Conservation (phyloP, 2,797 vertebrate genomes). For the Australoheros facetus region DNA sequence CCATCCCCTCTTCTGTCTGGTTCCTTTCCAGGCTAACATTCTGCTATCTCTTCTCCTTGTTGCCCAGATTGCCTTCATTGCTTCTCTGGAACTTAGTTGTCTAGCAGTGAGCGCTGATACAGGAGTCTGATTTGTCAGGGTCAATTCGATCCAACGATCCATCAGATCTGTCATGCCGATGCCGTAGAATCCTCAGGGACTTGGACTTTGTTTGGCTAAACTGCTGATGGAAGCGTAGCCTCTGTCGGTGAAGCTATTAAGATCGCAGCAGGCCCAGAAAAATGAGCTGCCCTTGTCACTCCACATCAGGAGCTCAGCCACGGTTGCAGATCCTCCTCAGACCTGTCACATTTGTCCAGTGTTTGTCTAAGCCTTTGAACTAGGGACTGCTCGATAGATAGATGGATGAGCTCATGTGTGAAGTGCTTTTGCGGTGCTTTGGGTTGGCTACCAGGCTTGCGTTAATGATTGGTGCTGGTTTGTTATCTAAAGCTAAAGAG, state of each 20-base stretch:
- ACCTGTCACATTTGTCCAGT: conserved; percentile 63
- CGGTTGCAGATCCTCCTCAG: conserved; percentile 59
- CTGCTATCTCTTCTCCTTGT: neutral
- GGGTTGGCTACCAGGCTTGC: conserved; percentile 36
- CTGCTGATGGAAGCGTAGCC: conserved; percentile 77
- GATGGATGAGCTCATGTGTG: conserved; percentile 65
- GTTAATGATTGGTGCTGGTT: conserved; percentile 46
- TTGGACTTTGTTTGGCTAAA: conserved; percentile 75
- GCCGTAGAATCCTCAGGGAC: conserved; percentile 69
- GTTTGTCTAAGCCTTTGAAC: conserved; percentile 76
- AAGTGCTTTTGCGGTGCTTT: conserved; percentile 38
- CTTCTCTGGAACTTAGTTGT: conserved; percentile 34
- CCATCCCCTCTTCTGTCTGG: neutral
- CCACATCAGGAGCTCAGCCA: conserved; percentile 69
- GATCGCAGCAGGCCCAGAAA: conserved; percentile 74
- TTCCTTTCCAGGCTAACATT: conserved; percentile 15
- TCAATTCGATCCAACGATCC: conserved; percentile 71
- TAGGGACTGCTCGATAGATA: conserved; percentile 55
- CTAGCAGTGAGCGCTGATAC: conserved; percentile 60
- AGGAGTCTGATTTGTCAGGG: conserved; percentile 73
- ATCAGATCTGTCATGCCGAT: conserved; percentile 69
- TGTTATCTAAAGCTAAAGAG: conserved; percentile 67
- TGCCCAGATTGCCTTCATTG: conserved; percentile 28
- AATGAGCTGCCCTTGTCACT: conserved; percentile 80
- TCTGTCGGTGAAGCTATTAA: conserved; percentile 82